These are phyloP conservation scores for Sarcophaga rosellei DNA, from an alignment of 2,888 invertebrate species.

Conservation along the genomic window DNA sequence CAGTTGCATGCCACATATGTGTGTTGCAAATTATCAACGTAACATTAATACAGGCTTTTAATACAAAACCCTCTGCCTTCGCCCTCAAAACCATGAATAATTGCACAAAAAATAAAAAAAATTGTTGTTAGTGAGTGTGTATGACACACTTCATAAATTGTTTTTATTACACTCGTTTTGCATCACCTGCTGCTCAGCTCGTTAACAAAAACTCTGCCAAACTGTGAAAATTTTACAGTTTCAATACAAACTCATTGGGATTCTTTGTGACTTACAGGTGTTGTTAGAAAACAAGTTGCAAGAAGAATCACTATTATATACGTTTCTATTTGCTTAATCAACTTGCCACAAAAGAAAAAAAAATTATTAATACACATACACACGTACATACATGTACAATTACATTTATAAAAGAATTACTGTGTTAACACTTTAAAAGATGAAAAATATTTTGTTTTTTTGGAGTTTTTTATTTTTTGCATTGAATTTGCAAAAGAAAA, in stretches of 20 bases:
- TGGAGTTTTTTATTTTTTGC: not conserved
- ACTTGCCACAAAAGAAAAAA: constrained; percentile 12
- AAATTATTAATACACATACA: not conserved
- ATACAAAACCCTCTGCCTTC: constrained; percentile 4
- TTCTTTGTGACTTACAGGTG: constrained; percentile 33
- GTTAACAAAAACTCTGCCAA: constrained; percentile 26
- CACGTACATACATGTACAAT: not conserved
- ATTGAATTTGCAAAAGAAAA: not conserved
- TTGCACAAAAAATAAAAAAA: not conserved
- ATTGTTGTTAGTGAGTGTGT: constrained; percentile 14
- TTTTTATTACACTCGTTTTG: constrained; percentile 39
- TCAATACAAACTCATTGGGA: constrained; percentile 47
- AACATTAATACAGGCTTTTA: not conserved
- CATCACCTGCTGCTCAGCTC: constrained; percentile 48
- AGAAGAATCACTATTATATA: not conserved
- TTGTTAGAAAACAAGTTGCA: constrained; percentile 34
- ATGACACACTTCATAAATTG: constrained; percentile 57
- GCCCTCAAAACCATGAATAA: constrained; percentile 35
- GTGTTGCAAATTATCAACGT: too few relatives aligned
- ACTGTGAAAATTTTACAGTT: constrained; percentile 48
- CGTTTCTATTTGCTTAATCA: constrained; percentile 29
- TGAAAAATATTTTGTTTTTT: constrained; percentile 8
- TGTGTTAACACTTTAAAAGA: constrained; percentile 51
- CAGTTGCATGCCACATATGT: too few relatives aligned
- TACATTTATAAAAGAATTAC: constrained; percentile 28